These are phyloP conservation scores for Ciconia nigra DNA, from an alignment of 2,797 vertebrate species.

Conservation along the genomic window DNA sequence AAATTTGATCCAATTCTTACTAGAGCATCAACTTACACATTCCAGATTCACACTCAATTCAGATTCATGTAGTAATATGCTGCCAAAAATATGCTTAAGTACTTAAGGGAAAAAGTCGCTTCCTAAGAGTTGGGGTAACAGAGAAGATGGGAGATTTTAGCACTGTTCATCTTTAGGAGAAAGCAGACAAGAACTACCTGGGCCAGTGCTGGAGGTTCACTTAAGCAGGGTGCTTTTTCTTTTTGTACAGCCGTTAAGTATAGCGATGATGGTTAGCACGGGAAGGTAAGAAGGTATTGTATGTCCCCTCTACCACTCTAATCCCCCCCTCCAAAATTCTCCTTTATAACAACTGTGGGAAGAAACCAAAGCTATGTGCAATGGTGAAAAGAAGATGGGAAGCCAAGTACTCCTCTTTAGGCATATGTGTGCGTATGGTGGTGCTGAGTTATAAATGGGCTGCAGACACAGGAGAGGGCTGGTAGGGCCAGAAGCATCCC, in stretches of 20 bases:
- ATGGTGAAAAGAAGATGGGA: neutral
- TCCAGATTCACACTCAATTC: neutral
- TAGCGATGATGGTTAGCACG: neutral
- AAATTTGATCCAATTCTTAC: neutral
- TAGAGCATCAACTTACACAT: neutral
- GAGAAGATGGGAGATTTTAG: neutral
- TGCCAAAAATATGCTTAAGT: neutral
- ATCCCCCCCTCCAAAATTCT: neutral
- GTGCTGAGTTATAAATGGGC: neutral
- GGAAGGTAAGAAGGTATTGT: neutral
- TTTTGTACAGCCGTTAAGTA: neutral
- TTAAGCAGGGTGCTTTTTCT: neutral
- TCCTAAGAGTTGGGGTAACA: neutral
- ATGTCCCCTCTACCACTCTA: neutral
- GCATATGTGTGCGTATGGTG: too few relatives aligned
- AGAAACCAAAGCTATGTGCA: neutral
- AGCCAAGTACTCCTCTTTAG: neutral
- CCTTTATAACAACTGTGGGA: neutral
- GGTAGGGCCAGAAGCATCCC: neutral
- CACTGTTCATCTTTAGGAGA: neutral
- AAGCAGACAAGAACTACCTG: neutral
- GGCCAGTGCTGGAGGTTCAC: neutral
- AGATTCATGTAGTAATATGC: neutral
- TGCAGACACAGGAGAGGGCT: neutral
- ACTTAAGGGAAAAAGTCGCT: neutral